These are phyloP conservation scores for Chrysopa pallens DNA, from an alignment of 1,140 invertebrate species.

Conservation along the genomic window DNA sequence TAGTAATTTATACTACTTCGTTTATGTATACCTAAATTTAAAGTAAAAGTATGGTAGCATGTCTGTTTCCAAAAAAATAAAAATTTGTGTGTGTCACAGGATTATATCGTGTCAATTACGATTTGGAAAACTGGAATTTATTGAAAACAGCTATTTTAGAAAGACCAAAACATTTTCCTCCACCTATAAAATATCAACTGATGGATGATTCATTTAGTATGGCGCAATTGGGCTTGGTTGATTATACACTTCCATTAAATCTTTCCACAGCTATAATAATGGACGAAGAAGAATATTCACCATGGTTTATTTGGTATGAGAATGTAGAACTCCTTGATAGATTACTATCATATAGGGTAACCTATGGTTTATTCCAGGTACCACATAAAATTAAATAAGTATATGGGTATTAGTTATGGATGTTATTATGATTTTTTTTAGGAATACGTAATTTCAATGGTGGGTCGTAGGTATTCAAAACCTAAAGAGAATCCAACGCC, in stretches of 20 bases:
- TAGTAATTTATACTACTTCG: too few relatives aligned
- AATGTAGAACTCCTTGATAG: constrained; percentile 28
- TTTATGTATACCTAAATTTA: too few relatives aligned
- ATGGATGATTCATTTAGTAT: constrained; percentile 33
- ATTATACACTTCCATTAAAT: constrained; percentile 37
- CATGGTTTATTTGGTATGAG: constrained; percentile 32
- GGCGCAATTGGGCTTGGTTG: constrained; percentile 30
- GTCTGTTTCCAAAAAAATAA: too few relatives aligned
- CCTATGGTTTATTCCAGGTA: constrained; percentile 17
- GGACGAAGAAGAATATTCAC: constrained; percentile 34
- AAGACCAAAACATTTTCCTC: constrained; percentile 30
- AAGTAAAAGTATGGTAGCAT: too few relatives aligned
- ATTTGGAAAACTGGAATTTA: constrained; percentile 36
- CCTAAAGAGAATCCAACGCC: background rate
- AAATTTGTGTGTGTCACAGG: constrained; percentile 26
- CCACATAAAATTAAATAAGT: background rate
- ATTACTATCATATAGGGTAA: constrained; percentile 14
- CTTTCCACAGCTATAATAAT: constrained; percentile 38
- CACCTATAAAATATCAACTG: constrained; percentile 49
- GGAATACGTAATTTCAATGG: background rate
- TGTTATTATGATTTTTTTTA: background rate
- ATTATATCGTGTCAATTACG: constrained; percentile 46
- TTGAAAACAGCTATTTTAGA: constrained; percentile 25
- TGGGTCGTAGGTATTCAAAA: background rate
- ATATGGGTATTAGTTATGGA: too few relatives aligned